Percentiles rank a stretch among this genome's conserved stretches.
phyloP scores from a whole-genome alignment of 2,113 vertebrate species.

The Tympanuchus pallidicinctus region DNA sequence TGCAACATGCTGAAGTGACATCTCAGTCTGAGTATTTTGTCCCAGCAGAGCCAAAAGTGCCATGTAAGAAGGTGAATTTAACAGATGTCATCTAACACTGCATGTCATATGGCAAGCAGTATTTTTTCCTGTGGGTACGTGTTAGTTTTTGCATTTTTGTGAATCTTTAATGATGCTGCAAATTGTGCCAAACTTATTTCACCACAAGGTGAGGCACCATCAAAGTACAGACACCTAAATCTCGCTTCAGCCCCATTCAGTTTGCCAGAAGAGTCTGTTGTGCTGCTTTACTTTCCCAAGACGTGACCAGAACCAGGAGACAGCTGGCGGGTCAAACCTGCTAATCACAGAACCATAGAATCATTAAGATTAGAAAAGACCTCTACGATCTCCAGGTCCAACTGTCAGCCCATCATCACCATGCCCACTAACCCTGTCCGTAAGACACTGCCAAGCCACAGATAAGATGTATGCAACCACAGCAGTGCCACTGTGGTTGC shows the following conservation, averaged over 20 bases:
- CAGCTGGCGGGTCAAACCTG: not conserved
- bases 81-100: not conserved
- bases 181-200: not conserved
- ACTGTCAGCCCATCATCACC: too few species aligned
- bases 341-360: too few species aligned
- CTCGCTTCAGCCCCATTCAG: not conserved
- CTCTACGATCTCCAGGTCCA: too few species aligned
- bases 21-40: not conserved
- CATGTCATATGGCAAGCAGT: fast-evolving
- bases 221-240: fast-evolving
- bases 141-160: not conserved
- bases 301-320: not conserved
- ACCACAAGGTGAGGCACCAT: not conserved
- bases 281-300: not conserved
- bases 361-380: too few species aligned
- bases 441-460: too few species aligned
- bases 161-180: not conserved
- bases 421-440: too few species aligned
- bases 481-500: not conserved
- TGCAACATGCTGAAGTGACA: not conserved
- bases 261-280: not conserved
- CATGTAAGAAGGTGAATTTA: slow-evolving; percentile 28
- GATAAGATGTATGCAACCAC: not conserved
- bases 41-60: not conserved
- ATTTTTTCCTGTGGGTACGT: fast-evolving